A percentile compares a stretch with the other conserved stretches of the same genome.
phyloP scores from a whole-genome alignment of 2,888 invertebrate species.

The Colostygia pectinataria region DNA sequence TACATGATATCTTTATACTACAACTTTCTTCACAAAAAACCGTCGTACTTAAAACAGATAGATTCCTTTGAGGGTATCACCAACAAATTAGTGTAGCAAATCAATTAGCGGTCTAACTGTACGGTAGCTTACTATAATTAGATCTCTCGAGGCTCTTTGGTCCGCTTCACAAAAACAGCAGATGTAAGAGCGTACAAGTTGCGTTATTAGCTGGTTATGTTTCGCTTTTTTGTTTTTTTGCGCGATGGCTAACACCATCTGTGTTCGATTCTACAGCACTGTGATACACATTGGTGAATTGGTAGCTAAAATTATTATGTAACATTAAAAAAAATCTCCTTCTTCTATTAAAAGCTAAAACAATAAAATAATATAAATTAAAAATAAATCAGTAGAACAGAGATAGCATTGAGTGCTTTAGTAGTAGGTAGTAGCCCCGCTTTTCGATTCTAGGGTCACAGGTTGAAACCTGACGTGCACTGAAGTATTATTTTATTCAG shows the following conservation, averaged over 20 bases:
- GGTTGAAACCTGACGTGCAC: too few species aligned
- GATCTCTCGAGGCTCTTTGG: conserved; percentile 59
- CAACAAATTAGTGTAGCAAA: conserved; percentile 66
- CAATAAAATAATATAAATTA: too few species aligned
- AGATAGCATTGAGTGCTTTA: too few species aligned
- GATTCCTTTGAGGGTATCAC: conserved; percentile 54
- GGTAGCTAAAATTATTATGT: conserved; percentile 15
- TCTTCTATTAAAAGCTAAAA: too few species aligned
- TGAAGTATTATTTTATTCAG: too few species aligned
- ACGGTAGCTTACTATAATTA: conserved; percentile 74
- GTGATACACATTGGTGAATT: conserved; percentile 47
- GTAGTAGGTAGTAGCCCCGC: too few species aligned
- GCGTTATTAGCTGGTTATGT: conserved; percentile 73
- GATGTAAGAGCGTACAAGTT: conserved; percentile 66
- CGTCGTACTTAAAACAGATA: conserved; percentile 38
- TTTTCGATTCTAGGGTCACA: too few species aligned
- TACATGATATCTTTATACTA: background rate
- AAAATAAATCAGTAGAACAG: too few species aligned
- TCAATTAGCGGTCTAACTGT: conserved; percentile 66
- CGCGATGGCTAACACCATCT: conserved; percentile 74
- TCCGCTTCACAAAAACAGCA: conserved; percentile 75
- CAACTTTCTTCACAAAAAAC: background rate
- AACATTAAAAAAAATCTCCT: too few species aligned
- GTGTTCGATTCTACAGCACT: conserved; percentile 60
- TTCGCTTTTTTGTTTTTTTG: conserved; percentile 65